Evolutionary conservation across 35 echinoderm and acorn worm genomes (phyloP).

Genomic region (Heliocidaris tuberculata): DNA sequence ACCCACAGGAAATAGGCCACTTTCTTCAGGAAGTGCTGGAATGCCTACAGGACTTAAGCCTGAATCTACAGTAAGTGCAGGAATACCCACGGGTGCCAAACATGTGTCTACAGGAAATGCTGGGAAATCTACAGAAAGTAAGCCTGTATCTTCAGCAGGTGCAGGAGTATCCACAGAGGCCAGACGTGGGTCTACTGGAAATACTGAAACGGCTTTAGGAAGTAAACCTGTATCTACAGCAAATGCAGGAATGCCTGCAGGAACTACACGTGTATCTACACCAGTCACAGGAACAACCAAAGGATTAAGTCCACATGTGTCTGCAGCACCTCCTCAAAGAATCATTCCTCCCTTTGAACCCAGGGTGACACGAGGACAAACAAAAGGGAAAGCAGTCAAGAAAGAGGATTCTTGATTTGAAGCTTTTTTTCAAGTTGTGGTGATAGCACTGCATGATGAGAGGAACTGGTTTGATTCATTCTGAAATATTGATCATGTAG

Average conservation of each 20-base stretch:
- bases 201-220: background rate
- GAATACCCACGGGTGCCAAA: background rate
- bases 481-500: too few species aligned
- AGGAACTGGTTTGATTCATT: too few species aligned
- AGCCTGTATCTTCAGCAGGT: background rate
- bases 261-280: background rate
- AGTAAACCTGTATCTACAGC: background rate
- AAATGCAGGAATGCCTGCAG: background rate
- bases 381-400: slow-evolving; percentile 1
- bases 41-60: background rate
- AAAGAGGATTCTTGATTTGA: background rate
- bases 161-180: background rate
- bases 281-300: background rate
- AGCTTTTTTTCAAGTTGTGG: background rate
- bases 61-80: background rate
- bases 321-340: background rate
- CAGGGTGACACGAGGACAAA: slow-evolving; percentile 5
- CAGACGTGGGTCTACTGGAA: background rate
- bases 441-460: too few species aligned
- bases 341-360: slow-evolving; percentile 29
- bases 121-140: background rate
- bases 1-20: background rate
- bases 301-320: background rate
- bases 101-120: background rate
- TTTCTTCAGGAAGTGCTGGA: background rate